Evolutionary conservation across 1,140 invertebrate species (phyloP), one percentile per base, ranked within the genome.

Genomic region (Drosophila fuyamai): DNA sequence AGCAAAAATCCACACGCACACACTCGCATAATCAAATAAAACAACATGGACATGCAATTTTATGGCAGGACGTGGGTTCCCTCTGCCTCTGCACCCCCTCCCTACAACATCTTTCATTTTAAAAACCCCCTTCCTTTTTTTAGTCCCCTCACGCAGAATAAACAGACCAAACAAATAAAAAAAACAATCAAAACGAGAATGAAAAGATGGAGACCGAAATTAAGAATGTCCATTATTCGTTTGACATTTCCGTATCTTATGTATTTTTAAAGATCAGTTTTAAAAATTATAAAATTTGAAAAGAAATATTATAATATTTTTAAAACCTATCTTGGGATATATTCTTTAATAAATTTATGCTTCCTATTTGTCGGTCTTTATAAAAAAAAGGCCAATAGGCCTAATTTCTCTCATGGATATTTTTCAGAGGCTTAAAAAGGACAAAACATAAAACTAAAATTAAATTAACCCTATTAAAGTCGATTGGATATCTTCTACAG

Each of bases 11-110:
- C 61, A 61, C 62, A 60, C 63, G 67, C 36, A 50, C 53, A 40
- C 55, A 54, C 54, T 47, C 71, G 55, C 51, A 62, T 53, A 56
- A 68, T 70, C 61, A 57, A 81, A 70, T 82, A 82, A 71, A 56
- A 79, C 67, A 83, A 88, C 65, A 74, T 74, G 84, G 85, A 81
- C 79, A 79, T 79, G 79, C 84, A 83, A 83, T 88, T 86, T 86
- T 83, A 88, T 88, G 67, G 84, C 83, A 89, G 83, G 76, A 86
- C 83, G 83, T 88, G 68, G 56, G 55, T 66, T 59, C 63, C 60
- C 35, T 43, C 40, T 23, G 14, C 16, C n/a, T n/a, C n/a, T n/a
- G 14, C 55, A 16, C 55, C 41, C 38, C 23, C 3, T 23, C 23
- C 23, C 23, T 2, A 4, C 54, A 6, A 36, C 36, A 36, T 13